phyloP scores from a whole-genome alignment of 2,797 vertebrate species.

The Ataeniobius toweri region DNA sequence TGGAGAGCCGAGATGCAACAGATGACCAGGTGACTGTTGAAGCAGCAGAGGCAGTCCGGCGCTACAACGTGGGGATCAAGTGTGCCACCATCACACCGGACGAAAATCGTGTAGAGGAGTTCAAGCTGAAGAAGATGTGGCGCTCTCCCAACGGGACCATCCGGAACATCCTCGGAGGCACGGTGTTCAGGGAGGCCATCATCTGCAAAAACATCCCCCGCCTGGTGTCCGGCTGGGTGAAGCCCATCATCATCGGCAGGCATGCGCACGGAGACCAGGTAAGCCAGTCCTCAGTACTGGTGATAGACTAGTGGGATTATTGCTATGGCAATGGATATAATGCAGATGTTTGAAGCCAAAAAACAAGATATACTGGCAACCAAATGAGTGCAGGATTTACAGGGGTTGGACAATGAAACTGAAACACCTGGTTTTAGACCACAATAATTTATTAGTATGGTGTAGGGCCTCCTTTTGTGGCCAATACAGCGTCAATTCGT shows the following conservation, averaged over 20 bases:
- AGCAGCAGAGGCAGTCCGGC: constrained; percentile 91
- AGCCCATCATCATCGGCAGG: constrained; percentile 97
- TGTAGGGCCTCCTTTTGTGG: no score
- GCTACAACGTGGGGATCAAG: constrained; percentile 92
- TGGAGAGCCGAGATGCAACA: constrained; percentile 93
- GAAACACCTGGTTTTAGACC: no score
- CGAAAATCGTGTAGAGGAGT: constrained; percentile 96
- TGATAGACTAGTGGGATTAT: neutral
- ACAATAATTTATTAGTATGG: no score
- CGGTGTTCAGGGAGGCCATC: constrained; percentile 96
- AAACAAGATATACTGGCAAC: neutral
- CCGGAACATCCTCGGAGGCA: constrained; percentile 95
- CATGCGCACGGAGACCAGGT: constrained; percentile 98
- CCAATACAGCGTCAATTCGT: no score
- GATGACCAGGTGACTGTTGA: constrained; percentile 91
- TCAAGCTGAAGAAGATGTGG: constrained; percentile 98
- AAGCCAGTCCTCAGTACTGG: neutral
- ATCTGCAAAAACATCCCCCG: constrained; percentile 97
- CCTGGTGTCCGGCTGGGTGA: constrained; percentile 92
- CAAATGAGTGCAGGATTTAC: neutral
- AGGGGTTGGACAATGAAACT: no score
- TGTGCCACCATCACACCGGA: constrained; percentile 99
- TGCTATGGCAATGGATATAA: no score
- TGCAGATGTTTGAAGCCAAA: no score
- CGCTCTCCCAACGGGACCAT: constrained; percentile 98